Percentiles rank a stretch among this genome's conserved stretches.
Evolutionary conservation across 2,888 invertebrate genomes (phyloP).

Genomic region (Brassicogethes aeneus): DNA sequence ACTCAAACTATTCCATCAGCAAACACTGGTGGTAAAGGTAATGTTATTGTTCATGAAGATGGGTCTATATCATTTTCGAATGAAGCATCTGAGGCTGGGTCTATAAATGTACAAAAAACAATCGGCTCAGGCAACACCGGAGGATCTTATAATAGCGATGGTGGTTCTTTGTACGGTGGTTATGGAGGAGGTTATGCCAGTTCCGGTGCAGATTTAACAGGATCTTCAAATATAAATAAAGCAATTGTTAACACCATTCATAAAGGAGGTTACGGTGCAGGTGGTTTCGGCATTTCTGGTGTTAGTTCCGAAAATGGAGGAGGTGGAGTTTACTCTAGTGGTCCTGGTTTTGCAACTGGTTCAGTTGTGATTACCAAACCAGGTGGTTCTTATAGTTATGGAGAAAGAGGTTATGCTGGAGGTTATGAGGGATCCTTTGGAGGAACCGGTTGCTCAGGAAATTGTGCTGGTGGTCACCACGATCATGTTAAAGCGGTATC

Average conservation of each 20-base stretch:
- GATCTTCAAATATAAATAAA: too few relatives aligned
- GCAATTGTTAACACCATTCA: too few relatives aligned
- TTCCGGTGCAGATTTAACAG: slow-evolving; percentile 3
- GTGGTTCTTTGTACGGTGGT: background rate
- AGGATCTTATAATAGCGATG: slow-evolving; percentile 3
- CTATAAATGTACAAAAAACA: background rate
- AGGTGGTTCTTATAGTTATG: background rate
- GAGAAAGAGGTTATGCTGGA: slow-evolving; percentile 11
- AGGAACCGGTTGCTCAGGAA: slow-evolving; percentile 12
- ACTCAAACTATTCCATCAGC: background rate
- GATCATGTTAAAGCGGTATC: slow-evolving; percentile 5
- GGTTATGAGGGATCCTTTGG: slow-evolving; percentile 3
- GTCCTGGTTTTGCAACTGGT: slow-evolving; percentile 10
- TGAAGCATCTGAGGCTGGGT: background rate
- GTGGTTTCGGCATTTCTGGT: slow-evolving; percentile 1
- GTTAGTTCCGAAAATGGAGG: background rate
- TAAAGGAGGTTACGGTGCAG: slow-evolving; percentile 3
- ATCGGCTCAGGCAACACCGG: background rate
- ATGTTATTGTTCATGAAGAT: background rate
- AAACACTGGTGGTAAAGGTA: background rate
- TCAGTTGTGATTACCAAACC: slow-evolving; percentile 14
- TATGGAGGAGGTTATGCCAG: background rate
- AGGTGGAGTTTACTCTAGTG: background rate
- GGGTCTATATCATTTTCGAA: background rate
- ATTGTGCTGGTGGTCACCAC: slow-evolving; percentile 7